Evolutionary conservation across 2,888 invertebrate species (phyloP), one percentile per base, ranked within the genome.

Genomic region (Sialis lutaria): DNA sequence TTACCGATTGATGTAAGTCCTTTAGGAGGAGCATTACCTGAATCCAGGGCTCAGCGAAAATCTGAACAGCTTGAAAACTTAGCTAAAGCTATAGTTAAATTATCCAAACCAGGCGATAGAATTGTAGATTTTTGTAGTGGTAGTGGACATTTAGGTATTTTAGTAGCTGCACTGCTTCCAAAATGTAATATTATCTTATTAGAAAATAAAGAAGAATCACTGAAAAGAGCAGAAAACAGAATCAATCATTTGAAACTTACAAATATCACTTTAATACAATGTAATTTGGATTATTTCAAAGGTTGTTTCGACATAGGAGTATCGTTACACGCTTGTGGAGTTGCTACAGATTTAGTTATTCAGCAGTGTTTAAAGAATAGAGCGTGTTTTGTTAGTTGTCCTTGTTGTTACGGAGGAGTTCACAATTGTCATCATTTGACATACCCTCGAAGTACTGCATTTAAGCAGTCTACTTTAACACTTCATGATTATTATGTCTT

Each of bases 111-210:
- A 1, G 75, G 77, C 0, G 75, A 86, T 56, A 65, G 73, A 10
- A 85, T 95, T 54, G 86, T 95, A 1, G 95, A 96, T 62, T 95
- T 95, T 64, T 95, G 95, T 62, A 85, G 90, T 57, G 95, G 95
- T 2, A 85, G 90, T 56, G 95, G 95, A 0, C 93, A 95, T 65
- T 69, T 95, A 49, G 95, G 93, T 0, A 83, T 95, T 51, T 63
- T 92, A 5, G 60, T 93, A 30, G 93, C 92, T 0, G 69, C 81
- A 55, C 67, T 86, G 37, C 63, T 92, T 44, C 91, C 91, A 1
- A 65, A 77, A 13, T 88, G 88, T 60, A 72, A 75, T 50, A 67
- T 95, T 1, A 75, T 91, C 55, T 68, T 96, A 49, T 68, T 95
- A 46, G 95, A 96, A 63, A 95, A 95, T 60, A 95, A 95, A 64